Evolutionary conservation across 2,888 invertebrate genomes (phyloP).

Genomic region (Pocota personata): DNA sequence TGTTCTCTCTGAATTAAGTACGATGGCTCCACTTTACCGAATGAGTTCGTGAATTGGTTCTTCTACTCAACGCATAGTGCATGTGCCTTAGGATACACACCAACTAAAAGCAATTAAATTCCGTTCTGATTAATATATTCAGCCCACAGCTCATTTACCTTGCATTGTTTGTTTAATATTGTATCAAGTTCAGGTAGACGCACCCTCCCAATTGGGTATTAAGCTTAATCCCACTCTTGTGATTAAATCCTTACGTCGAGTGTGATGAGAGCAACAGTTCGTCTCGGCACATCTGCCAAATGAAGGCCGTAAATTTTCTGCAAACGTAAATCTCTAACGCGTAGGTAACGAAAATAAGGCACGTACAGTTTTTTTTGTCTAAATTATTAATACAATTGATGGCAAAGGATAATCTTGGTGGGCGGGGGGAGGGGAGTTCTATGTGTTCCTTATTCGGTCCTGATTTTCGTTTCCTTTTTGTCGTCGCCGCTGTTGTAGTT

Average conservation of each 20-base stretch:
- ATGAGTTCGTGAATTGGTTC: slow-evolving; percentile 2
- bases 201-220: slow-evolving; percentile 47
- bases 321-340: background rate
- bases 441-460: slow-evolving; percentile 1
- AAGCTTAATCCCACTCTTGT: slow-evolving; percentile 43
- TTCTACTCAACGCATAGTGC: background rate
- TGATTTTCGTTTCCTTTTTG: slow-evolving; percentile 31
- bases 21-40: background rate
- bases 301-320: slow-evolving; percentile 10
- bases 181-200: slow-evolving; percentile 9
- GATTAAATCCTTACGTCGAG: slow-evolving; percentile 55
- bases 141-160: slow-evolving; percentile 54
- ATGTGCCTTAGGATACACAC: background rate
- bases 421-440: slow-evolving; percentile 9
- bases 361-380: slow-evolving; percentile 21
- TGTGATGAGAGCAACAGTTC: slow-evolving; percentile 33
- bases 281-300: background rate
- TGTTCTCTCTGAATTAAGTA: background rate
- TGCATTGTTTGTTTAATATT: slow-evolving; percentile 67
- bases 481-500: background rate
- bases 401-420: slow-evolving; percentile 39
- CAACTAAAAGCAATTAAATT: slow-evolving; percentile 58
- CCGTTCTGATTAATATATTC: slow-evolving; percentile 54
- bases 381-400: slow-evolving; percentile 49
- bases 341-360: background rate